Base-by-base conservation (phyloP, 2,888 invertebrate species). In the Tuberolachnus salignus region DNA sequence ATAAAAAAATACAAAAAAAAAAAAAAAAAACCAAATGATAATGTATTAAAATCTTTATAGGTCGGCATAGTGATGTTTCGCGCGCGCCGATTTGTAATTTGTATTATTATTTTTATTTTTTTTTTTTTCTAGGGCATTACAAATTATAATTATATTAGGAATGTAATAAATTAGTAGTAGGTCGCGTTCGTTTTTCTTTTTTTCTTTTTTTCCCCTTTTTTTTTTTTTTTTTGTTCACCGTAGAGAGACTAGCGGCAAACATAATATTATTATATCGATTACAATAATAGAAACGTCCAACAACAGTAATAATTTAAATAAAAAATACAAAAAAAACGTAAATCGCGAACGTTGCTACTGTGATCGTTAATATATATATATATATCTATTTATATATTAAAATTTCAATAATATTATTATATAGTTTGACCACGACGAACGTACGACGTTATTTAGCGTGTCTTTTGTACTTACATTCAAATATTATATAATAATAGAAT, bases 261-360 rank as follows among this genome's bases (percentile, higher is more conserved):
- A 73, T 53, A 42, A 51, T 51, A 21, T 63, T 34, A 34, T 53
- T 63, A 63, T 51, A 63, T 42, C n/a, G n/a, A n/a, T n/a, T n/a
- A n/a, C n/a, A n/a, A 34, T 26, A 42, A 51, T 63, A 73, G 73
- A 73, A 63, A 51, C 42, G 42, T 63, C 51, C 63, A n/a, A 73
- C n/a, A 63, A 73, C 63, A 51, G 73, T 63, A 63, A 73, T 63
- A 51, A 51, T 44, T 51, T 49, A 59, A 26, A 34, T 34, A 34
- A 4, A 4, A 34, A 4, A 34, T 34, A 4, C 3, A 4, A 4
- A 34, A 4, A 34, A 34, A 34, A 34, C 42, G 63, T 51, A 63
- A 42, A 67, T 78, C 67, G 59, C 75, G 42, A 78, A 78, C 16
- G 46, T 78, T 67, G 57, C 49, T 78, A 78, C 75, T 78, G 67